Evolutionary conservation across 2,888 invertebrate species (phyloP).

Genomic region (Deilephila elpenor): DNA sequence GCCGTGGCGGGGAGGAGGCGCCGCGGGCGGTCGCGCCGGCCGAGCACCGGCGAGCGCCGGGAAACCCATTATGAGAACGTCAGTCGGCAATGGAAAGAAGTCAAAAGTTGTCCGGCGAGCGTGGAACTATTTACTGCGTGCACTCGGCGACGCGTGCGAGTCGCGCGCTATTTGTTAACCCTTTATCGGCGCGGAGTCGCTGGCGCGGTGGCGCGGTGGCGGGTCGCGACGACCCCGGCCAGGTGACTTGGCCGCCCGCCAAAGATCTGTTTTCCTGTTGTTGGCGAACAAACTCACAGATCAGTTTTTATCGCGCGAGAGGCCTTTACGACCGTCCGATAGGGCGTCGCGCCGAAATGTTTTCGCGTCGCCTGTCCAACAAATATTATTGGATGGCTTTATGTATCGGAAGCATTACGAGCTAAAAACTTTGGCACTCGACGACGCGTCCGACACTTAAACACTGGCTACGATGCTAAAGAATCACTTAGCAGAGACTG

Average conservation of each 20-base stretch:
- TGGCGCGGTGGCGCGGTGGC: constrained; percentile 52
- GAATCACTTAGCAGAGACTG: constrained; percentile 23
- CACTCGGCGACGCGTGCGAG: constrained; percentile 78
- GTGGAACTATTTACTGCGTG: constrained; percentile 77
- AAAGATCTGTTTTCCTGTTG: constrained; percentile 83
- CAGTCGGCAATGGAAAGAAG: constrained; percentile 75
- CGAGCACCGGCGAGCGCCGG: constrained; percentile 57
- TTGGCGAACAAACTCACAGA: constrained; percentile 82
- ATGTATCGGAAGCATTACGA: constrained; percentile 83
- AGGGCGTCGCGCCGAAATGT: constrained; percentile 75
- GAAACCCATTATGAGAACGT: constrained; percentile 73
- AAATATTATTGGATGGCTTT: constrained; percentile 82
- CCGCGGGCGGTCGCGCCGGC: constrained; percentile 49
- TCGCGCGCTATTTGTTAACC: constrained; percentile 81
- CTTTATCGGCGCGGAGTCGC: constrained; percentile 68
- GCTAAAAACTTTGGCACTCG: constrained; percentile 80
- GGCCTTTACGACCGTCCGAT: constrained; percentile 83
- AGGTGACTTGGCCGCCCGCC: constrained; percentile 81
- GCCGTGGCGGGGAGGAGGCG: constrained; percentile 50
- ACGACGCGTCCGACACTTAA: constrained; percentile 51
- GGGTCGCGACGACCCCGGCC: constrained; percentile 55
- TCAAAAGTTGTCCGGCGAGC: constrained; percentile 77
- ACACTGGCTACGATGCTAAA: constrained; percentile 35
- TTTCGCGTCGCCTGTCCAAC: constrained; percentile 76
- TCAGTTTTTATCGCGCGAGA: constrained; percentile 85